Evolutionary conservation across 2,797 vertebrate species (phyloP).

Genomic region (Argentina silus): DNA sequence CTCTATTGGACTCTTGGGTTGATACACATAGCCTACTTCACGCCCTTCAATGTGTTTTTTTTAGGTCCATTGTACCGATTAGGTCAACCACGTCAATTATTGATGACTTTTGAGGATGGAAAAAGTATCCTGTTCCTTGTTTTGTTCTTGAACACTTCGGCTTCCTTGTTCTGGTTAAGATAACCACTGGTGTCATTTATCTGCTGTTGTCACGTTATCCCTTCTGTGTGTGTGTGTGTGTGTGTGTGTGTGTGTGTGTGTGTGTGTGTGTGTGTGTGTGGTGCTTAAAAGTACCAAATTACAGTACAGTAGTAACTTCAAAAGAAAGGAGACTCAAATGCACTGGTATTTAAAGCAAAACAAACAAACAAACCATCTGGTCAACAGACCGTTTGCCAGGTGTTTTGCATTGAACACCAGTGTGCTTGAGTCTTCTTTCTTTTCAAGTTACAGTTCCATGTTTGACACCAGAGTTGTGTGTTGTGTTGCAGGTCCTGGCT

Average conservation of each 20-base stretch:
- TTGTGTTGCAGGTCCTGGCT: constrained; percentile 72
- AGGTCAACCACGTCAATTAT: constrained; percentile 4
- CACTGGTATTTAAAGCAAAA: too few species aligned
- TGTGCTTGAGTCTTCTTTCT: too few species aligned
- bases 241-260: constrained; percentile 25
- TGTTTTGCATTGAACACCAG: too few species aligned
- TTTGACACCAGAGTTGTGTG: too few species aligned
- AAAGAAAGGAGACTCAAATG: too few species aligned
- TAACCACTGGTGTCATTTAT: constrained; percentile 19
- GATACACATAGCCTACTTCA: too few species aligned
- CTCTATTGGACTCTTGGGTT: too few species aligned
- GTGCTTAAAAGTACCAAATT: neutral
- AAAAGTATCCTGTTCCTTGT: neutral
- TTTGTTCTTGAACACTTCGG: neutral
- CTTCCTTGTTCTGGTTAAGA: neutral
- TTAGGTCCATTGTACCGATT: neutral
- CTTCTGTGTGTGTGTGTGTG: constrained; percentile 2
- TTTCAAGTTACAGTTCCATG: too few species aligned
- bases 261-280: constrained; percentile 3
- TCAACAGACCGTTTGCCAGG: too few species aligned
- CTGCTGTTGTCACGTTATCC: neutral
- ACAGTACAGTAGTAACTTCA: too few species aligned
- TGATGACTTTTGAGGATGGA: constrained; percentile 3
- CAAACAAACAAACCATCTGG: too few species aligned
- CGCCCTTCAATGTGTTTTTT: neutral